A percentile compares a stretch with the other conserved stretches of the same genome.
Conservation (phyloP, 1,140 invertebrate species). For the Coelopa frigida region DNA sequence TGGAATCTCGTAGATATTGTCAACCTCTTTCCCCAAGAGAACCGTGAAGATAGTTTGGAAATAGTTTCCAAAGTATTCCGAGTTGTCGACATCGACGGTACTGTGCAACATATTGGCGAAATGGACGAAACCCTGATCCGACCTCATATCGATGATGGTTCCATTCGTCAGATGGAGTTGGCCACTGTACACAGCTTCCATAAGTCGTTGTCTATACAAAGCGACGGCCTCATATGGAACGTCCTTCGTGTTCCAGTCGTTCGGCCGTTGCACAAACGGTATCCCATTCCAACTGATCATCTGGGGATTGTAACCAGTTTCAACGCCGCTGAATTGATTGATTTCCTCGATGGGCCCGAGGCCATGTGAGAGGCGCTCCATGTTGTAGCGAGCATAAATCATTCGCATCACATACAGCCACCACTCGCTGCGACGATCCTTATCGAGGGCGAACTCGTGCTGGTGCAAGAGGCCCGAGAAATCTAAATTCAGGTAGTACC, state of each 20-base stretch:
- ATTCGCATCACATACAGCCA: conserved; percentile 52
- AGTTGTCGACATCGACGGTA: conserved; percentile 43
- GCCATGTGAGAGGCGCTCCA: conserved; percentile 54
- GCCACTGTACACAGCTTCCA: conserved; percentile 50
- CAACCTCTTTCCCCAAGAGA: conserved; percentile 17
- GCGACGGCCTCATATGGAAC: conserved; percentile 45
- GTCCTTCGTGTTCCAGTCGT: conserved; percentile 35
- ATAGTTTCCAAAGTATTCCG: conserved; percentile 36
- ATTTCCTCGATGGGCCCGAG: conserved; percentile 53
- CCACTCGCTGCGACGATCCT: conserved; percentile 49
- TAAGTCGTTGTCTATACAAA: conserved; percentile 48
- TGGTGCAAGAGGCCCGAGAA: conserved; percentile 44
- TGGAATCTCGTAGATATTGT: conserved; percentile 40
- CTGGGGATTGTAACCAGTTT: conserved; percentile 52
- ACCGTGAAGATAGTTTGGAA: conserved; percentile 36
- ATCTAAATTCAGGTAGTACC: conserved; percentile 46
- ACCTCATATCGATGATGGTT: neutral
- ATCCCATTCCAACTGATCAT: conserved; percentile 53
- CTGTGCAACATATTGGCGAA: conserved; percentile 50
- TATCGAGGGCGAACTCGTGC: conserved; percentile 40
- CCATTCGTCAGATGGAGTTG: conserved; percentile 27
- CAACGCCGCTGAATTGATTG: conserved; percentile 44
- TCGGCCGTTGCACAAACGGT: conserved; percentile 51
- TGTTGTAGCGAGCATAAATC: conserved; percentile 52
- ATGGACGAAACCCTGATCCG: conserved; percentile 45